Conservation (phyloP, 2,888 invertebrate species). For the Neuroscelio doddi region DNA sequence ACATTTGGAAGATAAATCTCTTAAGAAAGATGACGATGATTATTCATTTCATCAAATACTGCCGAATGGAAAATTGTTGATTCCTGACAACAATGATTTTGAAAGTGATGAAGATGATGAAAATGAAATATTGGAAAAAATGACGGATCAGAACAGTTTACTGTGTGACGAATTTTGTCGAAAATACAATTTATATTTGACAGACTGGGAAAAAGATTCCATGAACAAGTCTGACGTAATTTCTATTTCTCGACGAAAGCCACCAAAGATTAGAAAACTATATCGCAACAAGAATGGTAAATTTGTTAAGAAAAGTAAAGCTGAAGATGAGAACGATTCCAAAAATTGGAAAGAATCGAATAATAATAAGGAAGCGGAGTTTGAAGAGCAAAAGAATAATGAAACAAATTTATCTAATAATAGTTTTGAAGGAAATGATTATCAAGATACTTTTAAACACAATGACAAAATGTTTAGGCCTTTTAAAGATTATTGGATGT, state of each 20-base stretch:
- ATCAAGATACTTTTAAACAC: background rate
- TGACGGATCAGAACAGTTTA: slow-evolving; percentile 10
- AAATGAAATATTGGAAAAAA: background rate
- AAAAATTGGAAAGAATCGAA: background rate
- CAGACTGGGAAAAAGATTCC: slow-evolving; percentile 45
- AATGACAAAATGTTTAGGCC: slow-evolving; percentile 35
- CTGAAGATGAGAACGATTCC: background rate
- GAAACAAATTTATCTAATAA: background rate
- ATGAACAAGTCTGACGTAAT: slow-evolving; percentile 10
- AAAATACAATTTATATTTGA: slow-evolving; percentile 50
- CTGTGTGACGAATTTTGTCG: slow-evolving; percentile 35
- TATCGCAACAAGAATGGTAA: slow-evolving; percentile 33
- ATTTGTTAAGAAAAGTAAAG: slow-evolving; percentile 25
- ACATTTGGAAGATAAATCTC: slow-evolving; percentile 2
- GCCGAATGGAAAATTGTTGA: slow-evolving; percentile 56
- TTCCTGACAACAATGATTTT: slow-evolving; percentile 46
- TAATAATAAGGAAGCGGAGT: background rate
- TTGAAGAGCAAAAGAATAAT: background rate
- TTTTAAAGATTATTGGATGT: slow-evolving; percentile 67
- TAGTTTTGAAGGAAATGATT: background rate
- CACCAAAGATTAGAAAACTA: slow-evolving; percentile 15
- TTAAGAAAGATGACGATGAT: slow-evolving; percentile 37
- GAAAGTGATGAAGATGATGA: slow-evolving; percentile 44
- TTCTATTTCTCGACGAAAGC: background rate
- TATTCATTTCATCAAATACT: slow-evolving; percentile 57